A percentile compares a stretch with the other conserved stretches of the same genome.
phyloP scores from a whole-genome alignment of 2,797 vertebrate genomes.

The Hypotaenidia okinawae region DNA sequence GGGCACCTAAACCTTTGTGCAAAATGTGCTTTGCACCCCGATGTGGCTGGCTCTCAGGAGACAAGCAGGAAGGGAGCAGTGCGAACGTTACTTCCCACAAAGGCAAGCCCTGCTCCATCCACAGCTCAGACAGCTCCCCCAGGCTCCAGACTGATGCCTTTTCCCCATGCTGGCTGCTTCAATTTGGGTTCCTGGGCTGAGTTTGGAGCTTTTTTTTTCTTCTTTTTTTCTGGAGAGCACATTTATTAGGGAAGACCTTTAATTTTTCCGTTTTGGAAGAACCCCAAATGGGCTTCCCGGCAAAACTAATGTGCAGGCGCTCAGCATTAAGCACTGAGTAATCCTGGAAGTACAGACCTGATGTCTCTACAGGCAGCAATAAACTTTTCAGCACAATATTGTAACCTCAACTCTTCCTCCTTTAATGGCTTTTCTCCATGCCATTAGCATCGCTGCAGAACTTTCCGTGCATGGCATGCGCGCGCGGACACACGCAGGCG shows the following conservation, averaged over 20 bases:
- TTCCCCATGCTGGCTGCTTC: background rate
- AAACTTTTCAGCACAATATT: conserved; percentile 76
- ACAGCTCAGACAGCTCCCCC: background rate
- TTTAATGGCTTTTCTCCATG: conserved; percentile 76
- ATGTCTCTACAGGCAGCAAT: conserved; percentile 80
- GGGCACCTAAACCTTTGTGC: background rate
- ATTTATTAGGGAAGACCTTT: conserved; percentile 71
- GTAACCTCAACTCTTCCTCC: conserved; percentile 80
- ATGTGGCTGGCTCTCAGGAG: background rate
- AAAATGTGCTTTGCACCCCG: background rate
- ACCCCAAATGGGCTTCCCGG: conserved; percentile 78
- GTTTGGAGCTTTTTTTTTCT: background rate
- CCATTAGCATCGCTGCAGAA: conserved; percentile 72
- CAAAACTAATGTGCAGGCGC: conserved; percentile 71
- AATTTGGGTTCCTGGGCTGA: background rate
- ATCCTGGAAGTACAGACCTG: conserved; percentile 79
- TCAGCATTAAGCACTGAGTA: conserved; percentile 76
- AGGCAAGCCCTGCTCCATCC: background rate
- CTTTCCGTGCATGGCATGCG: background rate
- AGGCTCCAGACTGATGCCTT: background rate
- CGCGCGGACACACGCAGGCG: background rate
- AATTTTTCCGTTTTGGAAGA: conserved; percentile 74
- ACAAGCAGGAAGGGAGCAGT: background rate
- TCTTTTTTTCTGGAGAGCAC: background rate
- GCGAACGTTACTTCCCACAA: background rate